Evolutionary conservation across 2,888 invertebrate species (phyloP).

Genomic region (Megalurothrips usitatus): DNA sequence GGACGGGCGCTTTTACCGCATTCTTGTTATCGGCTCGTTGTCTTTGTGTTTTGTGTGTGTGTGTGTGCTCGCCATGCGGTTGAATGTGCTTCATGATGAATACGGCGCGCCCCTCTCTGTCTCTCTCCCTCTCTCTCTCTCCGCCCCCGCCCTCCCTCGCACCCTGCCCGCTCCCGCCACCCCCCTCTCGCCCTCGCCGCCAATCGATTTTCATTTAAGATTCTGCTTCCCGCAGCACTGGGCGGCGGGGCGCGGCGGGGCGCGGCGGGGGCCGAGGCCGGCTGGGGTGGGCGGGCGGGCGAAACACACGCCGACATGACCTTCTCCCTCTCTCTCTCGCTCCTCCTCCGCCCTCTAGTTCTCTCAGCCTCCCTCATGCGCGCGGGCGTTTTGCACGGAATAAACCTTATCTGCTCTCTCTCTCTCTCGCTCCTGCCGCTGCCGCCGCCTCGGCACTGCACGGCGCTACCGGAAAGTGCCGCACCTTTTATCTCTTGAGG

Average conservation of each 20-base stretch:
- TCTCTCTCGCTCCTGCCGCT: no score
- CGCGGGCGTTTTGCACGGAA: no score
- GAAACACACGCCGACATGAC: not conserved
- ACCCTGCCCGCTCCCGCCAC: not conserved
- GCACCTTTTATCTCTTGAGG: no score
- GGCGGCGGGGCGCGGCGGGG: not conserved
- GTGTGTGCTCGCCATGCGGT: no score
- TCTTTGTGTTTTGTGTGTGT: no score
- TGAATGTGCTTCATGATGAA: not conserved
- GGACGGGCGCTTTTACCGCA: no score
- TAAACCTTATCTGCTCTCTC: no score
- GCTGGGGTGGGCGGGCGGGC: no score
- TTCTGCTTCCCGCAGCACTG: not conserved
- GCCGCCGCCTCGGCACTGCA: no score
- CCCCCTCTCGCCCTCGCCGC: not conserved
- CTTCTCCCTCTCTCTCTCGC: not conserved
- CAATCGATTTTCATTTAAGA: conserved; percentile 20
- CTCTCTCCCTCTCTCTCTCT: not conserved
- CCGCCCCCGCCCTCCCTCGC: not conserved
- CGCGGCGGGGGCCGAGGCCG: no score
- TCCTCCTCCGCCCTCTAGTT: not conserved
- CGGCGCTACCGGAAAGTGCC: no score
- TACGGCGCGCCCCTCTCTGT: not conserved
- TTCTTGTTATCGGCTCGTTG: no score
- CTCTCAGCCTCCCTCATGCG: not conserved